phyloP scores from a whole-genome alignment of 2,888 invertebrate genomes.

The Sycophila texana region DNA sequence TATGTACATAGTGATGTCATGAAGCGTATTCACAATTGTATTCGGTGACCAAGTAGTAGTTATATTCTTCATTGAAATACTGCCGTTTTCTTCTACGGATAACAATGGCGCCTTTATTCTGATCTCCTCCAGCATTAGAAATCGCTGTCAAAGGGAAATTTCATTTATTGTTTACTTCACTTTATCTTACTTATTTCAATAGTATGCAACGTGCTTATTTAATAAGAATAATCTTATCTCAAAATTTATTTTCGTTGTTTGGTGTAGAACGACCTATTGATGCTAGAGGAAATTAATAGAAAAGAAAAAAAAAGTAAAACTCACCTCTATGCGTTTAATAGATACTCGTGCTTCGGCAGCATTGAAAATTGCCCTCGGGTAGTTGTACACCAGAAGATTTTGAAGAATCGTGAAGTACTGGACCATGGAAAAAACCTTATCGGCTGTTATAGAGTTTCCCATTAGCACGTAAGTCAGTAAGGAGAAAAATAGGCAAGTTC shows the following conservation, averaged over 20 bases:
- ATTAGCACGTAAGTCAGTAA: slow-evolving; percentile 85
- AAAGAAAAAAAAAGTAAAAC: neutral
- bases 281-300: too few relatives aligned
- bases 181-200: neutral
- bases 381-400: slow-evolving; percentile 81
- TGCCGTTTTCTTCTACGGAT: slow-evolving; percentile 63
- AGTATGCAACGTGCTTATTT: too few relatives aligned
- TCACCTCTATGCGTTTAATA: slow-evolving; percentile 80
- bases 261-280: too few relatives aligned
- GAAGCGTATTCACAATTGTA: slow-evolving; percentile 71
- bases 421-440: slow-evolving; percentile 85
- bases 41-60: slow-evolving; percentile 76
- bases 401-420: slow-evolving; percentile 87
- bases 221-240: too few relatives aligned
- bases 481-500: slow-evolving; percentile 89
- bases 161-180: neutral
- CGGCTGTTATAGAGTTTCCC: slow-evolving; percentile 77
- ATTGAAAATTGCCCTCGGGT: slow-evolving; percentile 80
- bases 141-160: slow-evolving; percentile 68
- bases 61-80: slow-evolving; percentile 74
- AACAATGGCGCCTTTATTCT: slow-evolving; percentile 49
- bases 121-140: slow-evolving; percentile 79
- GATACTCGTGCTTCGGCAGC: slow-evolving; percentile 82
- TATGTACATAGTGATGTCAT: slow-evolving; percentile 76
- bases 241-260: too few relatives aligned